phyloP scores from a whole-genome alignment of 1,140 invertebrate species.

The Heliconius himera region DNA sequence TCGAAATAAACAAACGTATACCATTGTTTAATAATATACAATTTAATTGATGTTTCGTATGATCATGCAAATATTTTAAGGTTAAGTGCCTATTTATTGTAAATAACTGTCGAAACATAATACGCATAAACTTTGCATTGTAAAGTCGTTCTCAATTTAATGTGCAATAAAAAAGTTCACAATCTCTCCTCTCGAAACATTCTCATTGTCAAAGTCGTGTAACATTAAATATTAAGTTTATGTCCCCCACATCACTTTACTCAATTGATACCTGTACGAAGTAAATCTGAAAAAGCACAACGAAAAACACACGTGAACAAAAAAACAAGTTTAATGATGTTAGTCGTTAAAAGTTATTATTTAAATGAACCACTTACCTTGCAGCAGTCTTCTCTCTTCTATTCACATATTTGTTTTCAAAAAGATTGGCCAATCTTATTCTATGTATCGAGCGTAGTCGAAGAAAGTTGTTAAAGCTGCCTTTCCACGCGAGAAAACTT shows the following conservation, averaged over 20 bases:
- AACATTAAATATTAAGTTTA: conserved; percentile 36
- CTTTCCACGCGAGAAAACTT: conserved; percentile 39
- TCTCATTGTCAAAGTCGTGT: conserved; percentile 30
- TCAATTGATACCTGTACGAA: conserved; percentile 77
- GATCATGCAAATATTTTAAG: conserved; percentile 31
- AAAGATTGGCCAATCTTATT: conserved; percentile 76
- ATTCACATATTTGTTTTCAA: conserved; percentile 44
- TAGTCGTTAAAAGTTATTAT: conserved; percentile 49
- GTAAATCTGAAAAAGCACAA: conserved; percentile 73
- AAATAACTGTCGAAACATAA: conserved; percentile 37
- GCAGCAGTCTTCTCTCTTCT: conserved; percentile 46
- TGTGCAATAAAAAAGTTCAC: conserved; percentile 39
- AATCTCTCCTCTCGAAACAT: conserved; percentile 30
- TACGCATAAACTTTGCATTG: conserved; percentile 36
- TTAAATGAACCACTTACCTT: conserved; percentile 64
- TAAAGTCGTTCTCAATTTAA: conserved; percentile 37
- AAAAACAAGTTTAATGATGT: conserved; percentile 56
- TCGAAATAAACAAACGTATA: neutral
- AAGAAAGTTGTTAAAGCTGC: conserved; percentile 51
- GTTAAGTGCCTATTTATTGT: conserved; percentile 35
- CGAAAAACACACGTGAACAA: conserved; percentile 58
- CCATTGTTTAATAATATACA: conserved; percentile 16
- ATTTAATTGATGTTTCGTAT: conserved; percentile 19
- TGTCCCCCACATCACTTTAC: conserved; percentile 21
- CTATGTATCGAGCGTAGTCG: conserved; percentile 51